Conservation (phyloP, 2,888 invertebrate genomes). For the Latheticus oryzae region DNA sequence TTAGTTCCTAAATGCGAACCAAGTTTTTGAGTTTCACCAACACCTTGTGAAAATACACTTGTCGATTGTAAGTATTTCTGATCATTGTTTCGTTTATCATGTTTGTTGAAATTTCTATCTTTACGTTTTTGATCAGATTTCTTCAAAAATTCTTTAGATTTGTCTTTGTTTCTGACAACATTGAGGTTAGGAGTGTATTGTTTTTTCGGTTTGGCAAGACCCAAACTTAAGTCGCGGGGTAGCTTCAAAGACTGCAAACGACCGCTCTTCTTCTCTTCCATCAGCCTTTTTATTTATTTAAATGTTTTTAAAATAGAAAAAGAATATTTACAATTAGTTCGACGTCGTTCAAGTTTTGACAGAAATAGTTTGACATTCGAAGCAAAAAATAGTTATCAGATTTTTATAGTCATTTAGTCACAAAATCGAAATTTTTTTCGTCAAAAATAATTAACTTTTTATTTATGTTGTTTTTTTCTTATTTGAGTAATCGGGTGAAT, state of each 20-base stretch:
- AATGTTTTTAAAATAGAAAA: no score
- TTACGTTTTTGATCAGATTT: conserved; percentile 46
- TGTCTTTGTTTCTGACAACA: conserved; percentile 59
- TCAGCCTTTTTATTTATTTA: no score
- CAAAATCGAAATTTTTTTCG: not conserved
- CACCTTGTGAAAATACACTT: conserved; percentile 62
- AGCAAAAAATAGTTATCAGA: not conserved
- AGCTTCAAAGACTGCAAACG: conserved; percentile 58
- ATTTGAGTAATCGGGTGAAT: no score
- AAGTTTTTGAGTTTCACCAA: conserved; percentile 42
- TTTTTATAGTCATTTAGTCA: not conserved
- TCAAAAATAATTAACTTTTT: no score
- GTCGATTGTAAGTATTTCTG: conserved; percentile 55
- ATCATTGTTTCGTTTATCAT: conserved; percentile 38
- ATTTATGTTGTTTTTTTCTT: no score
- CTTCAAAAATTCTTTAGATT: conserved; percentile 53
- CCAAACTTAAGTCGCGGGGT: conserved; percentile 61
- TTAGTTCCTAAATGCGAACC: conserved; percentile 9
- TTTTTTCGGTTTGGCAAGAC: conserved; percentile 59
- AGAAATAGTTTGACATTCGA: conserved; percentile 7
- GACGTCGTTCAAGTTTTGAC: no score
- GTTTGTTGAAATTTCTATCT: conserved; percentile 23
- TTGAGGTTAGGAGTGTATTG: conserved; percentile 62
- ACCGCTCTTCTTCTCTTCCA: conserved; percentile 37
- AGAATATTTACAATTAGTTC: not conserved